Percentiles rank a stretch among this genome's conserved stretches.
Evolutionary conservation across 1,140 invertebrate species (phyloP).

Genomic region (Bombus consobrinus): DNA sequence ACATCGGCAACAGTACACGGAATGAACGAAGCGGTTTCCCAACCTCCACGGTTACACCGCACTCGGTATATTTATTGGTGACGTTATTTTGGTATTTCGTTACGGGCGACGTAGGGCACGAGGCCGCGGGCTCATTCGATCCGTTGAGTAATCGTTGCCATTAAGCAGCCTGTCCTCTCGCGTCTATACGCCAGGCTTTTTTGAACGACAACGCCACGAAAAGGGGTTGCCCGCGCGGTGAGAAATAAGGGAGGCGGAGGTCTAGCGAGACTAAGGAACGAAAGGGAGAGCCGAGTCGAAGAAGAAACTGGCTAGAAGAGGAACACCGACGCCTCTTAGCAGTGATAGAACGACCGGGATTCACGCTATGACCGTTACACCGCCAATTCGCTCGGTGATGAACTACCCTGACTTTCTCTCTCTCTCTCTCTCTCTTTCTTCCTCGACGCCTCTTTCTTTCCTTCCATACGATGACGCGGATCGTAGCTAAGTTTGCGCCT

Average conservation of each 20-base stretch:
- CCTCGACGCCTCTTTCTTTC: constrained; percentile 8
- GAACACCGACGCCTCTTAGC: constrained; percentile 60
- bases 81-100: constrained; percentile 82
- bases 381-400: constrained; percentile 73
- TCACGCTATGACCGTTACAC: constrained; percentile 76
- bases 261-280: neutral
- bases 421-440: neutral
- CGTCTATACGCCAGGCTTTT: constrained; percentile 46
- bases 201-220: constrained; percentile 46
- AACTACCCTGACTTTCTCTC: constrained; percentile 60
- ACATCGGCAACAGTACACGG: constrained; percentile 38
- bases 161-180: constrained; percentile 80
- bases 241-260: constrained; percentile 59
- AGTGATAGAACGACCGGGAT: constrained; percentile 75
- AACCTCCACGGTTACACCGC: constrained; percentile 53
- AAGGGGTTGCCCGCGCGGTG: constrained; percentile 45
- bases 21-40: constrained; percentile 55
- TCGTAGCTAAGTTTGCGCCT: constrained; percentile 19
- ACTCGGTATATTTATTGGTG: constrained; percentile 80
- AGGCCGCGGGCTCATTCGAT: constrained; percentile 77
- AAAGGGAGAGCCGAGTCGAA: neutral
- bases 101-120: constrained; percentile 75
- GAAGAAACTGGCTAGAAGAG: constrained; percentile 38
- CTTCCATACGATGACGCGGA: constrained; percentile 4
- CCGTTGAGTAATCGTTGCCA: constrained; percentile 80